Evolutionary conservation across 1,140 invertebrate species (phyloP).

Genomic region (Euura saliciscinereae): DNA sequence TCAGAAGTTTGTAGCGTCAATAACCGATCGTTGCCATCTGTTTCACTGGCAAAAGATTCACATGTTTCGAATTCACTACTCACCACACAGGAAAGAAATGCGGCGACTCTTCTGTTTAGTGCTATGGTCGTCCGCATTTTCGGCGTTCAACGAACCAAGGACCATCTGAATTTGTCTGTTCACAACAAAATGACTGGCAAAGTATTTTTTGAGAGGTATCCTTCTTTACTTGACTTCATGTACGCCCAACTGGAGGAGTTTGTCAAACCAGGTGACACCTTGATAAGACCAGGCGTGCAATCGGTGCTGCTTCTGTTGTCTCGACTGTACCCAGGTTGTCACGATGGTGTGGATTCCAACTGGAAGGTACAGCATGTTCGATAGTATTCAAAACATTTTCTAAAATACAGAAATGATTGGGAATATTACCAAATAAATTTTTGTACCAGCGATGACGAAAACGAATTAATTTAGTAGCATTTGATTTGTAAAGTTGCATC

Average conservation of each 20-base stretch:
- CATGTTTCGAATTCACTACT: too few relatives aligned
- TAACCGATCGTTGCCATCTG: slow-evolving; percentile 12
- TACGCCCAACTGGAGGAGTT: slow-evolving; percentile 66
- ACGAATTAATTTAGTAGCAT: too few relatives aligned
- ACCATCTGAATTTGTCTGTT: slow-evolving; percentile 72
- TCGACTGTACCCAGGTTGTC: slow-evolving; percentile 74
- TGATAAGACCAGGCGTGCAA: slow-evolving; percentile 67
- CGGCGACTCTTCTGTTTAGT: slow-evolving; percentile 84
- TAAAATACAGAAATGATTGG: too few relatives aligned
- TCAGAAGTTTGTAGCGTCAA: slow-evolving; percentile 13
- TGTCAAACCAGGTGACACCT: slow-evolving; percentile 50
- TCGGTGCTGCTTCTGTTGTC: slow-evolving; percentile 81
- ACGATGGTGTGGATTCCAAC: slow-evolving; percentile 70
- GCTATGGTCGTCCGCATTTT: slow-evolving; percentile 88
- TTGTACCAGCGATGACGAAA: too few relatives aligned
- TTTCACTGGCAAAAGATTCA: slow-evolving; percentile 18
- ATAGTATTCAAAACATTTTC: too few relatives aligned
- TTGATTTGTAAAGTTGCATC: not conserved
- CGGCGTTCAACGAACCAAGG: slow-evolving; percentile 81
- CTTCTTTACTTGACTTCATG: slow-evolving; percentile 79
- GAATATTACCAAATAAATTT: too few relatives aligned
- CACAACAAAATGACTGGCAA: slow-evolving; percentile 80
- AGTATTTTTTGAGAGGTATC: slow-evolving; percentile 87
- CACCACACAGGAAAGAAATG: slow-evolving; percentile 75
- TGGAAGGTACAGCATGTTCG: slow-evolving; percentile 60